These are phyloP conservation scores for Beaufortia kweichowensis DNA, from an alignment of 2,113 vertebrate species.

Conservation along the genomic window DNA sequence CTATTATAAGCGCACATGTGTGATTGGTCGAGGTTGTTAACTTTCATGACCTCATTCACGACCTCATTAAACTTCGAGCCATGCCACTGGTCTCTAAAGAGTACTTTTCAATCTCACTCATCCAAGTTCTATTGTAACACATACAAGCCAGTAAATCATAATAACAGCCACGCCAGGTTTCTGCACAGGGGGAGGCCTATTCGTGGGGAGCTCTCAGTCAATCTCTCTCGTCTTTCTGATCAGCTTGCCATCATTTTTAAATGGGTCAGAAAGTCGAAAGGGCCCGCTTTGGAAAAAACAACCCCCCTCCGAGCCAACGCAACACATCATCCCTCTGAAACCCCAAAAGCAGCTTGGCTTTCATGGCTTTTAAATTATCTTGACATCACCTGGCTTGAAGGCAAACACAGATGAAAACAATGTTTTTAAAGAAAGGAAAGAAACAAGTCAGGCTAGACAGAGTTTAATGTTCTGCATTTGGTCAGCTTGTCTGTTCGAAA, in stretches of 20 bases:
- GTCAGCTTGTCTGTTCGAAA: too few relatives aligned
- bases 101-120: slow-evolving; percentile 2
- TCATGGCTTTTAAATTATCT: not conserved
- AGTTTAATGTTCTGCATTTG: not conserved
- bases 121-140: not conserved
- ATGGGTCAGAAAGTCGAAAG: slow-evolving; percentile 1
- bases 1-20: slow-evolving; percentile 43
- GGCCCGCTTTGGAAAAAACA: not conserved
- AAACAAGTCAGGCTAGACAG: not conserved
- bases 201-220: not conserved
- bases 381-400: not conserved
- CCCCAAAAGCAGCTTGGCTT: not conserved
- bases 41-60: slow-evolving; percentile 39
- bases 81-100: slow-evolving; percentile 45
- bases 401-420: not conserved
- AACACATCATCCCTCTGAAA: not conserved
- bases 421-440: not conserved
- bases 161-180: not conserved
- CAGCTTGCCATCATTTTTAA: slow-evolving; percentile 12
- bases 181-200: not conserved
- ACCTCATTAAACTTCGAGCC: slow-evolving; percentile 56
- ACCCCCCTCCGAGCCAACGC: not conserved
- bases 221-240: slow-evolving; percentile 26
- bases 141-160: not conserved
- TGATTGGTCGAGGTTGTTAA: slow-evolving; percentile 14